Evolutionary conservation across 2,888 invertebrate species (phyloP), one percentile per base, ranked within the genome.

Genomic region (Blastobasis adustella): DNA sequence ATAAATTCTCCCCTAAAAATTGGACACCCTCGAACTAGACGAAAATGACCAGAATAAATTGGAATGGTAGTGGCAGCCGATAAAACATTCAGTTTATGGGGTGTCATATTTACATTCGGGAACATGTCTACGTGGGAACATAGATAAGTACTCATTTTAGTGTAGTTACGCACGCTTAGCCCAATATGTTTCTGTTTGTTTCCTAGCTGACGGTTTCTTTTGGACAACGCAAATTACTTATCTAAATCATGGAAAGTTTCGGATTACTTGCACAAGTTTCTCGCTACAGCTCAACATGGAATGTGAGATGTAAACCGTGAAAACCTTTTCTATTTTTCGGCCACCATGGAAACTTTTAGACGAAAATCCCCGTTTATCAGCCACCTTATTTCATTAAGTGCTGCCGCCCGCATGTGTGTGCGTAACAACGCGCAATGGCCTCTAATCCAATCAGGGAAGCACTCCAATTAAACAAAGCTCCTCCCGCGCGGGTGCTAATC

Each of bases 1-100:
- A 82, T 86, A 84, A 84, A 82, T 82, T 82, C 73, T 73, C 79
- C 85, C 86, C 82, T 75, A 74, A 80, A 81, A 79, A 79, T 76
- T 80, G 84, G 79, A 82, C 82, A 84, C 86, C 88, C 87, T 82
- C 77, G 73, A 75, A 67, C 69, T 77, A 84, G 76, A 80, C 79
- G 85, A 86, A 85, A 88, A 85, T 87, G 85, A 86, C 87, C 87
- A 86, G 82, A 80, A 86, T 86, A 88, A 87, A 88, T 87, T 87
- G 85, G 83, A 79, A 86, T 84, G 79, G 79, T 72, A 79, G 79
- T 86, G 82, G 82, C 78, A 82, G 78, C 76, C 84, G 70, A 88
- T 87, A 87, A 88, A 87, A 86, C 82, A 86, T 79, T 84, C 79
- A 79, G 76, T 87, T 87, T 88, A 88, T 86, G 80, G 86, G 84